Percentiles rank a stretch among this genome's conserved stretches.
phyloP scores from a whole-genome alignment of 2,113 vertebrate genomes.

The Eclectus roratus region DNA sequence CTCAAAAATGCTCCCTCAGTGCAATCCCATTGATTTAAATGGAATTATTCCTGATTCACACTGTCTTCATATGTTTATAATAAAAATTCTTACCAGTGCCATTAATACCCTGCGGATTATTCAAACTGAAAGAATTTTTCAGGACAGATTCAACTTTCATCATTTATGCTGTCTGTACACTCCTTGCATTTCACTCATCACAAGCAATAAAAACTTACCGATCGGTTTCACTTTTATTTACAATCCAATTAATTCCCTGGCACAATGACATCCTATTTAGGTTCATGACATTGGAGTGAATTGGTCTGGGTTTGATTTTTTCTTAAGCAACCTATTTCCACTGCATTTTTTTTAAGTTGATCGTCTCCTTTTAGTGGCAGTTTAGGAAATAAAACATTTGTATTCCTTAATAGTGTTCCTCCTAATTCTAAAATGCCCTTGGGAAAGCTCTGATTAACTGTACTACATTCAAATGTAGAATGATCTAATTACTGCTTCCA shows the following conservation, averaged over 20 bases:
- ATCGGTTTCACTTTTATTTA: slow-evolving; percentile 57
- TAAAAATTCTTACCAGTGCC: slow-evolving; percentile 41
- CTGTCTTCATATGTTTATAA: slow-evolving; percentile 48
- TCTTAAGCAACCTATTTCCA: neutral
- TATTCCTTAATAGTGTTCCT: slow-evolving; percentile 49
- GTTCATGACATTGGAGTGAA: slow-evolving; percentile 1
- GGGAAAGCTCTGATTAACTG: slow-evolving; percentile 53
- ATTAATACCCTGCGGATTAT: slow-evolving; percentile 37
- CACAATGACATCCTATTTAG: neutral
- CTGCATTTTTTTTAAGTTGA: neutral
- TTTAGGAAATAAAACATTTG: slow-evolving; percentile 51
- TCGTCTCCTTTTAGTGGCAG: neutral
- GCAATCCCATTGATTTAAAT: slow-evolving; percentile 9
- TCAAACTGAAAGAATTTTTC: slow-evolving; percentile 36
- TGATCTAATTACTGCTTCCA: slow-evolving; percentile 40
- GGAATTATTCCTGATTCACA: slow-evolving; percentile 36
- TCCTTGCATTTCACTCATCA: slow-evolving; percentile 40
- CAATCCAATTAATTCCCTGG: slow-evolving; percentile 47
- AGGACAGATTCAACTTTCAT: slow-evolving; percentile 16
- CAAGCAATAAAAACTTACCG: slow-evolving; percentile 45
- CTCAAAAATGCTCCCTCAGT: slow-evolving; percentile 27
- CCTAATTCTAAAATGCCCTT: slow-evolving; percentile 46
- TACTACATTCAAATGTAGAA: slow-evolving; percentile 44
- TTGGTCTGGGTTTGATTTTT: neutral
- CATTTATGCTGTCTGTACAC: slow-evolving; percentile 11